Conservation (phyloP, 1,140 invertebrate species). For the Dufourea novaeangliae region DNA sequence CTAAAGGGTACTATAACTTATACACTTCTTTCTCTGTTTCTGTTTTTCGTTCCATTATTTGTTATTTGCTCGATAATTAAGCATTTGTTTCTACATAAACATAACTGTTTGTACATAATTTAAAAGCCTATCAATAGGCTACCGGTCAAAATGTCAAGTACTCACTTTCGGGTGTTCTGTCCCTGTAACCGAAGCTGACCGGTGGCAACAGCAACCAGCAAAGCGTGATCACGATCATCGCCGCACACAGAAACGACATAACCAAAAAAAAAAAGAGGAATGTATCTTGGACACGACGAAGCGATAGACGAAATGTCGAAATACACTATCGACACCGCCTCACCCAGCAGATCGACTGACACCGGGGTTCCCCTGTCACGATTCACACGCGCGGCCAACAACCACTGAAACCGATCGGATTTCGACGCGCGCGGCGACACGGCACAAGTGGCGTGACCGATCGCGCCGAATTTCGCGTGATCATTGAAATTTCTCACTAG, state of each 20-base stretch:
- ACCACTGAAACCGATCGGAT: slow-evolving; percentile 29
- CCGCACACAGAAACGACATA: not conserved
- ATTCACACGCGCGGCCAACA: not conserved
- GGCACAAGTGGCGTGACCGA: slow-evolving; percentile 9
- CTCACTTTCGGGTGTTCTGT: not conserved
- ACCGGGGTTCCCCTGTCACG: not conserved
- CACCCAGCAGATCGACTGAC: slow-evolving; percentile 6
- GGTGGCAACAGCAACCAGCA: not conserved
- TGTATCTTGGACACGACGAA: slow-evolving; percentile 1
- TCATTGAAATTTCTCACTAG: slow-evolving; percentile 27
- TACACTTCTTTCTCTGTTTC: too few relatives aligned
- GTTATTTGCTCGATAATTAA: too few relatives aligned
- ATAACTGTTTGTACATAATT: too few relatives aligned
- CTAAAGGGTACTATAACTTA: too few relatives aligned
- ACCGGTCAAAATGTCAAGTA: not conserved
- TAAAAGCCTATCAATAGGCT: too few relatives aligned
- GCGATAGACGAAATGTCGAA: not conserved
- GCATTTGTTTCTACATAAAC: too few relatives aligned
- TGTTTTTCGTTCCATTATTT: too few relatives aligned
- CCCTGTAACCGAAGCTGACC: not conserved
- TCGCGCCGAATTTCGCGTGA: slow-evolving; percentile 37
- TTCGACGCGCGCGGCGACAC: slow-evolving; percentile 15
- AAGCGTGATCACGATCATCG: not conserved
- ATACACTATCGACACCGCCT: slow-evolving; percentile 4
- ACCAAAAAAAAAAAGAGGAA: not conserved